Base-by-base conservation (phyloP, 1,140 invertebrate species). In the Drosophila subpulchrella region DNA sequence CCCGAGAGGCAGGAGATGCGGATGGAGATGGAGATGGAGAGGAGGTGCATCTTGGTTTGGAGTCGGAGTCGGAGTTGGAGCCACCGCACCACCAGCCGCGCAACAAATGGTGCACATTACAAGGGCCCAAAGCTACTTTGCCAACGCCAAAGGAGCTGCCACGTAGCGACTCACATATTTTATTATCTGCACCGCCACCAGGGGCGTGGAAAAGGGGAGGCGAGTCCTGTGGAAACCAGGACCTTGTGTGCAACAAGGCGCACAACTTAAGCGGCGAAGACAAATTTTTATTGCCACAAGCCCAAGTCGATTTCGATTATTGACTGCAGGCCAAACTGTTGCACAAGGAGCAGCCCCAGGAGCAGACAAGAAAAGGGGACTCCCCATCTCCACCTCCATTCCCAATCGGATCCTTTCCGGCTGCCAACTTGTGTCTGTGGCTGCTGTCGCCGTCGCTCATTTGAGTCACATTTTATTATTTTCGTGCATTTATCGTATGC, bases 381-480 rank as follows among this genome's bases (percentile, higher is more conserved):
- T 34, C 12, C 38, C 55, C 55, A 8, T 17, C 20, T 3, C 20
- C 48, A 57, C 10, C 12, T 30, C 24, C 34, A 32, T 8, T 58
- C 53, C 36, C 3, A 17, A 58, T 42, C 38, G 7, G 6, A 63
- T 63, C 60, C 60, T 10, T 63, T 42, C 60, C 60, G 55, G 56
- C 38, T 63, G 60, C 58, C 47, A 73, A 27, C 42, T 38, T 44
- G 30, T 55, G 60, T 70, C 66, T 70, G 67, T 71, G 78, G 75
- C 66, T 60, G 51, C 71, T 67, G 76, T 88, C 84, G 79, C 73
- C 38, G 72, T 84, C 68, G 80, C 84, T 89, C 81, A 89, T 89
- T 89, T 89, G 76, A 75, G 84, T 75, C 84, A 88, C 84, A 90
- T 89, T 89, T 89, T 89, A 90, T 89, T 89, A 89, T 89, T 89